Evolutionary conservation across 2,113 vertebrate species (phyloP).

Genomic region (Microcebus lehilahytsara): DNA sequence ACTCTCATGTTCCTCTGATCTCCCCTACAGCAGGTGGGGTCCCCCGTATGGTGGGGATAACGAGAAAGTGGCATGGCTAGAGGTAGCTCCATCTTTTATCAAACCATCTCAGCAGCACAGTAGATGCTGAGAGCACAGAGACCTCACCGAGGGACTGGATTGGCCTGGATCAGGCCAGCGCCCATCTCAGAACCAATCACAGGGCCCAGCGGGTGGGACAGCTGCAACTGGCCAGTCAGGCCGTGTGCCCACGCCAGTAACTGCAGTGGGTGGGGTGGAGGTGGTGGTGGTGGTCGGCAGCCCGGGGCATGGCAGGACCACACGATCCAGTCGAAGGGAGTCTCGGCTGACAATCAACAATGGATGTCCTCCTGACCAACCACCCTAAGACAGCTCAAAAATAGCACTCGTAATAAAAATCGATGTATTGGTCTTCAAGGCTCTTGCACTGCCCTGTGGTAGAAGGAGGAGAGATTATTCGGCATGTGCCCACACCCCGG

Average conservation of each 20-base stretch:
- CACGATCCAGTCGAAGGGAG: background rate
- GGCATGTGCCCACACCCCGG: background rate
- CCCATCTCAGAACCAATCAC: background rate
- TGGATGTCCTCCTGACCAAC: background rate
- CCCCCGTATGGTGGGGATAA: background rate
- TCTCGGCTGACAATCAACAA: background rate
- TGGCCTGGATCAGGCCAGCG: background rate
- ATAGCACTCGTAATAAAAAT: background rate
- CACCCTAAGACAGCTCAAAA: background rate
- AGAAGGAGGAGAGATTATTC: background rate
- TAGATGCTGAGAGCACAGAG: background rate
- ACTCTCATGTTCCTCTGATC: background rate
- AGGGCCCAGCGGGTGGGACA: rapidly evolving
- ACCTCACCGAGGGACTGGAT: background rate
- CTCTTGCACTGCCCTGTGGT: background rate
- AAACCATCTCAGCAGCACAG: background rate
- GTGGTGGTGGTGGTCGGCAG: background rate
- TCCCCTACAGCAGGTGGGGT: background rate
- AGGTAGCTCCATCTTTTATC: background rate
- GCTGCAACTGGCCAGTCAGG: background rate
- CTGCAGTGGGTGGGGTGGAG: background rate
- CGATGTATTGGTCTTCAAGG: background rate
- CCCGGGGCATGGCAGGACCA: background rate
- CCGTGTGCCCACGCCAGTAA: background rate
- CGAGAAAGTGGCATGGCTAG: no score